phyloP scores from a whole-genome alignment of 2,797 vertebrate species.

The Acanthopagrus latus region DNA sequence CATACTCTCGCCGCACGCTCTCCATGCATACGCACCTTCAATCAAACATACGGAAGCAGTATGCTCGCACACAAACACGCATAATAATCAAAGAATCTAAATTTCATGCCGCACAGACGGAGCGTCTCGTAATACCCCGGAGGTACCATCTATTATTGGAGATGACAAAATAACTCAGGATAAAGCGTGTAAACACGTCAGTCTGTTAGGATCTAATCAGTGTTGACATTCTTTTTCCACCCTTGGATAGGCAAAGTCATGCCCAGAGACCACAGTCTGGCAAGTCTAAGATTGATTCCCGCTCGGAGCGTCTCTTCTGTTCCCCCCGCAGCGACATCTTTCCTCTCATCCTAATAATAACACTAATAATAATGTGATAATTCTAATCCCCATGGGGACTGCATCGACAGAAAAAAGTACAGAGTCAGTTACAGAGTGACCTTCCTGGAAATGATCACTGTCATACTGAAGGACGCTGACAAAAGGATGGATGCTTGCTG shows the following conservation, averaged over 20 bases:
- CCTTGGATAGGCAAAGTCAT: slow-evolving; percentile 58
- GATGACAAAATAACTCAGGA: slow-evolving; percentile 63
- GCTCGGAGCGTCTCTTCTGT: slow-evolving; percentile 31
- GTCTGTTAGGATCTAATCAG: slow-evolving; percentile 62
- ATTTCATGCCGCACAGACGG: slow-evolving; percentile 25
- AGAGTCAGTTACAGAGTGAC: slow-evolving; percentile 15
- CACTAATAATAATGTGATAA: slow-evolving; percentile 42
- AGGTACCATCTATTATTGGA: slow-evolving; percentile 64
- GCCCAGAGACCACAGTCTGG: slow-evolving; percentile 62
- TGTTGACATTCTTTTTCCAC: slow-evolving; percentile 60
- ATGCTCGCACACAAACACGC: slow-evolving; percentile 1
- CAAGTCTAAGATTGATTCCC: slow-evolving; percentile 50
- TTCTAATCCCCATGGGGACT: slow-evolving; percentile 21
- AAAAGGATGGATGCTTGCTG: not conserved
- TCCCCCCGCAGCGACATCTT: slow-evolving; percentile 14
- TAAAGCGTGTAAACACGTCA: slow-evolving; percentile 66
- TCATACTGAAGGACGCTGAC: slow-evolving; percentile 3
- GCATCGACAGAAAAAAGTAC: slow-evolving; percentile 2
- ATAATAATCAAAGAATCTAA: slow-evolving; percentile 32
- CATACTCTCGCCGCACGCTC: not conserved
- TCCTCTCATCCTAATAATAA: slow-evolving; percentile 38
- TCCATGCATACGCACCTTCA: slow-evolving; percentile 2
- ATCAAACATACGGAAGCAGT: not conserved
- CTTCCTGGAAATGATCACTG: slow-evolving; percentile 13
- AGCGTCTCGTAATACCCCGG: slow-evolving; percentile 33